Evolutionary conservation across 2,797 vertebrate genomes (phyloP), one percentile per base, ranked within the genome.

Genomic region (Syncerus caffer): DNA sequence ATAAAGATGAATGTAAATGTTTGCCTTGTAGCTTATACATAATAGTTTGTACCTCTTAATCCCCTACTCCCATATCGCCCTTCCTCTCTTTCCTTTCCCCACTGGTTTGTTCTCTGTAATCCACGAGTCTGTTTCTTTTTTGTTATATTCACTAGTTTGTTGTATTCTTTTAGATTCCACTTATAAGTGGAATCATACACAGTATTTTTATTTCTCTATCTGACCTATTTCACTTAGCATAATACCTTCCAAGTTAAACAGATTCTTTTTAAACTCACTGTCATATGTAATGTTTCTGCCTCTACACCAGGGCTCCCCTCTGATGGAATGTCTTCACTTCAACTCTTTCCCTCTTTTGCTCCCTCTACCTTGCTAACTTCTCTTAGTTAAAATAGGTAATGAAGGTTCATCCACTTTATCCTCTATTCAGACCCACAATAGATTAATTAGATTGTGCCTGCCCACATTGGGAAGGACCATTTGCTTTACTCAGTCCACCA

Each of bases 51-150:
- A 51, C 78, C 78, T 21, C 47, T 80, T 51, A 80, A 51, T 51
- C 29, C 17, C 17, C 29, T 80, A 13, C 27, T 78, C 45, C 45
- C 0, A 0, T 47, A 78, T n/a, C 3, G 1, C 29, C 17, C 47
- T 12, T 51, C 1, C 17, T 31, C 78, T 14, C 78, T n/a, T 80
- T 50, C 78, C 17, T 80, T n/a, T 80, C 47, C 29, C 47, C 78
- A 21, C 47, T 51, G 47, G 17, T 51, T 80, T 80, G 45, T 47
- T 51, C 78, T 80, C 47, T 80, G 31, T 19, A 71, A 7, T 51
- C 47, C 6, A 0, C 0, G 1, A 51, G 45, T 79, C 78, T 51
- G 10, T n/a, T 79, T 79, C 29, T 79, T 17, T 79, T 79, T 79
- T 19, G 3, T 51, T 79, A 80, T 80, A n/a, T 80, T 80, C 78